Conservation (phyloP, 2,113 vertebrate genomes). For the Hoplias malabaricus region DNA sequence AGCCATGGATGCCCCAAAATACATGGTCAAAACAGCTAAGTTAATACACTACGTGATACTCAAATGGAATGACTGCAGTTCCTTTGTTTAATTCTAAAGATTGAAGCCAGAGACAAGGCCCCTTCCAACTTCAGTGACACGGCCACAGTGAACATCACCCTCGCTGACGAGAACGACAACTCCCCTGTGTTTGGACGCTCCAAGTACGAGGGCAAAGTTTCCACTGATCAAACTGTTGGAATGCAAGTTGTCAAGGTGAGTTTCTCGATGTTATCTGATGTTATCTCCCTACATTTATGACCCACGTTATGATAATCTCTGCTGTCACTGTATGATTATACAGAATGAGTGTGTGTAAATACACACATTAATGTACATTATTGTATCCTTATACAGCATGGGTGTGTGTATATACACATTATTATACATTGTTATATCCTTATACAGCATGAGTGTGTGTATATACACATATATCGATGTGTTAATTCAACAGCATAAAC, state of each 20-base stretch:
- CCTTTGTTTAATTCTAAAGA: slow-evolving; percentile 56
- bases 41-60: background rate
- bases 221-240: slow-evolving; percentile 69
- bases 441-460: background rate
- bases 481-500: background rate
- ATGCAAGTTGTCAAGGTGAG: slow-evolving; percentile 74
- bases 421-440: too few relatives aligned
- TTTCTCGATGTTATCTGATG: background rate
- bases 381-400: background rate
- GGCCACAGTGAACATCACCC: slow-evolving; percentile 58
- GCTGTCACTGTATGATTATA: background rate
- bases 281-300: slow-evolving; percentile 15
- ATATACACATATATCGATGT: background rate
- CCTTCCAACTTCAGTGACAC: background rate
- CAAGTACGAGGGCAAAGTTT: slow-evolving; percentile 64
- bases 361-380: too few relatives aligned
- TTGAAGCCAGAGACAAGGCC: slow-evolving; percentile 67
- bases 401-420: too few relatives aligned
- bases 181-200: slow-evolving; percentile 65
- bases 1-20: too few relatives aligned
- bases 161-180: slow-evolving; percentile 81
- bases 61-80: background rate
- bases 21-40: too few relatives aligned
- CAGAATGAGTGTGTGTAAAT: background rate
- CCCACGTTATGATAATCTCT: background rate